A percentile compares a stretch with the other conserved stretches of the same genome.
phyloP scores from a whole-genome alignment of 2,888 invertebrate genomes.

The Drosophila monieri region DNA sequence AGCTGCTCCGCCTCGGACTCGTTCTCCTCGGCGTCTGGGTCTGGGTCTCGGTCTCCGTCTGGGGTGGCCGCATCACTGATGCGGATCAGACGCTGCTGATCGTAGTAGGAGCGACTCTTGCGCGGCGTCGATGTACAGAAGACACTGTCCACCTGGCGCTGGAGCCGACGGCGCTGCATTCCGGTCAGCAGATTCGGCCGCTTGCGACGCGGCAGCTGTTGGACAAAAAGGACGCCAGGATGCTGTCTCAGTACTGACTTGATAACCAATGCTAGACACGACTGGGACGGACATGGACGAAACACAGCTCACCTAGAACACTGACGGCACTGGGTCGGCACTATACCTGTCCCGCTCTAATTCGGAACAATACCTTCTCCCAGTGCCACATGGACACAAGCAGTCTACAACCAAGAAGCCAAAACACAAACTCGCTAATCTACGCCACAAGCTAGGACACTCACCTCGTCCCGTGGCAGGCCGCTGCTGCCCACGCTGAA shows the following conservation, averaged over 20 bases:
- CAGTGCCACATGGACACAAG: background rate
- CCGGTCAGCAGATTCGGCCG: constrained; percentile 33
- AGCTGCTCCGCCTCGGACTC: constrained; percentile 13
- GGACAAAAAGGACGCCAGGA: background rate
- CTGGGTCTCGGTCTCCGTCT: no score
- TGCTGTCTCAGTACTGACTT: constrained; percentile 27
- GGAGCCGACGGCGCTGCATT: constrained; percentile 30
- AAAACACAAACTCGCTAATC: constrained; percentile 10
- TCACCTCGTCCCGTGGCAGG: constrained; percentile 65
- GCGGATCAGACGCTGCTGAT: constrained; percentile 30
- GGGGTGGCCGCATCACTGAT: constrained; percentile 14
- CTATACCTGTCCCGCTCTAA: background rate
- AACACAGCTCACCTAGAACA: background rate
- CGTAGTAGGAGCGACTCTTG: constrained; percentile 75
- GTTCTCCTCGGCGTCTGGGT: background rate
- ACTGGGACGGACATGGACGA: constrained; percentile 26
- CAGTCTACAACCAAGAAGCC: background rate
- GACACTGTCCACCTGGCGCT: constrained; percentile 18
- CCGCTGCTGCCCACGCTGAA: constrained; percentile 79
- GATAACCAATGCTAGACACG: constrained; percentile 9
- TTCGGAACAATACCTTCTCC: background rate
- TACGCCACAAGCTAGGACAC: constrained; percentile 20
- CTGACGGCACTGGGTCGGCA: background rate
- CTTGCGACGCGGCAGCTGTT: constrained; percentile 25
- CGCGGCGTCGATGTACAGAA: constrained; percentile 82